Percentiles rank a stretch among this genome's conserved stretches.
phyloP scores from a whole-genome alignment of 2,113 vertebrate genomes.

The Sinosuthora webbiana region DNA sequence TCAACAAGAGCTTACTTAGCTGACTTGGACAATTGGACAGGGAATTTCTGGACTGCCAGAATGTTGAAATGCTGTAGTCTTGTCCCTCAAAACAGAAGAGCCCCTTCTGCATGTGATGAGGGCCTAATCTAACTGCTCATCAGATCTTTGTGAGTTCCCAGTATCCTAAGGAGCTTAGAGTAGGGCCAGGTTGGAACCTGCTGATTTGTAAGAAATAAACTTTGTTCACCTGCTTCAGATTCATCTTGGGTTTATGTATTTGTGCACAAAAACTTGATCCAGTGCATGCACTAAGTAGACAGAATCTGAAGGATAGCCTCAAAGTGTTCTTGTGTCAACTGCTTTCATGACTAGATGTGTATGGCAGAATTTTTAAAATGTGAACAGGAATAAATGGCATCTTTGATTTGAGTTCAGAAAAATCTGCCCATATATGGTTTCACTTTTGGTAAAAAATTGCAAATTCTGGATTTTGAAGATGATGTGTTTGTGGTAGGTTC shows the following conservation, averaged over 20 bases:
- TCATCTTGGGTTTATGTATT: neutral
- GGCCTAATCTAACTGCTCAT: neutral
- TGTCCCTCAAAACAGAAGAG: no score
- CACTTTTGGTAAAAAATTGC: neutral
- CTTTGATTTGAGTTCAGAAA: neutral
- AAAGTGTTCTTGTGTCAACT: neutral
- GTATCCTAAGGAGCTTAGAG: neutral
- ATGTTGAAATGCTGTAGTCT: neutral
- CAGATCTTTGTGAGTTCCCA: neutral
- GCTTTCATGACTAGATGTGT: neutral
- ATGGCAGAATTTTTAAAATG: neutral
- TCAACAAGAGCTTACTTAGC: neutral
- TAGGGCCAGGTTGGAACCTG: neutral
- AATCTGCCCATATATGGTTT: neutral
- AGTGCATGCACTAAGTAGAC: neutral
- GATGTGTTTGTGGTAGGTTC: neutral
- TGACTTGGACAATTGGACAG: neutral
- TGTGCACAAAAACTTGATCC: neutral
- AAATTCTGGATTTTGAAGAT: neutral
- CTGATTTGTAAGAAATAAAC: neutral
- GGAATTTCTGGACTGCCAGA: neutral
- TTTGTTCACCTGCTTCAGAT: neutral
- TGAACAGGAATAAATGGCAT: neutral
- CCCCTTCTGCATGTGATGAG: neutral
- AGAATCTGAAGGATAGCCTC: neutral